phyloP scores from a whole-genome alignment of 23 tunicate species.

The Corella eumyota region DNA sequence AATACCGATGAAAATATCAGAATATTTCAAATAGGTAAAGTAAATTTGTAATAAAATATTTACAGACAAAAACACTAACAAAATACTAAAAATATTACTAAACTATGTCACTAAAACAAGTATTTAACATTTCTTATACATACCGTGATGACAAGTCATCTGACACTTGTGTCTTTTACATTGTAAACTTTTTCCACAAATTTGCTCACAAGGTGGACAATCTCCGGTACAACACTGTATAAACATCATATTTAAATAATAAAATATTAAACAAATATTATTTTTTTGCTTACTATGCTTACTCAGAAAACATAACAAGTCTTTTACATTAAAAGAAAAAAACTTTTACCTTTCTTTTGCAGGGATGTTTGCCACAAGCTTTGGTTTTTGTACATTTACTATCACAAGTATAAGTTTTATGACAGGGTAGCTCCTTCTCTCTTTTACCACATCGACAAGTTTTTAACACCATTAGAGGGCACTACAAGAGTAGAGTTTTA shows the following conservation, averaged over 20 bases:
- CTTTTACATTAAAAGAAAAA: no score
- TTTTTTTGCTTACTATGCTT: no score
- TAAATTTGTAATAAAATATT: no score
- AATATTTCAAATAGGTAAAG: no score
- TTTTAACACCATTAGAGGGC: constrained; percentile 43
- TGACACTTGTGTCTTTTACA: constrained; percentile 85
- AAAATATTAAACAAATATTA: no score
- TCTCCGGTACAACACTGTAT: constrained; percentile 67
- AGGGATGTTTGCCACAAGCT: constrained; percentile 73
- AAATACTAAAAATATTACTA: no score
- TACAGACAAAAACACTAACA: no score
- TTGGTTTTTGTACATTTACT: constrained; percentile 41
- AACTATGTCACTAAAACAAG: no score
- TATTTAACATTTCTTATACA: not conserved
- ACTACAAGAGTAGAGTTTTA: no score
- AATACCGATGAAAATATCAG: no score
- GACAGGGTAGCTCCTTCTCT: constrained; percentile 48
- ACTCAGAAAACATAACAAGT: no score
- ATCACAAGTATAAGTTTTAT: constrained; percentile 57
- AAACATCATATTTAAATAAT: no score
- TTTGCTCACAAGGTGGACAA: constrained; percentile 80
- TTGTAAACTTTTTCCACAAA: constrained; percentile 42
- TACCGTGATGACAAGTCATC: constrained; percentile 71
- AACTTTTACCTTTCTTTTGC: constrained; percentile 57
- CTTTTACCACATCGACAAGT: constrained; percentile 68